Conservation (phyloP, 2,888 invertebrate genomes). For the Drosophila suboccidentalis region DNA sequence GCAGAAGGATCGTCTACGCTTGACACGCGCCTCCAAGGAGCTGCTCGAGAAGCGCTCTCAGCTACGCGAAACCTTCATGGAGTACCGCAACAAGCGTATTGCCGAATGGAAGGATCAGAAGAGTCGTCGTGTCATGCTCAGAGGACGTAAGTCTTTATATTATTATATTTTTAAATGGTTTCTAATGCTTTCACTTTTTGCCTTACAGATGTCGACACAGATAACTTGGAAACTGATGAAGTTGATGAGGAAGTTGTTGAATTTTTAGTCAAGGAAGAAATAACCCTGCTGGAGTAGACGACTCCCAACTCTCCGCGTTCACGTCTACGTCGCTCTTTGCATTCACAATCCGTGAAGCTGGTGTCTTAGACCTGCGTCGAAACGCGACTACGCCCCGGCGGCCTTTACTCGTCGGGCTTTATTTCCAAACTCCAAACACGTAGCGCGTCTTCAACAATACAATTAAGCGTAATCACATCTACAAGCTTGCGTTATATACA, state of each 20-base stretch:
- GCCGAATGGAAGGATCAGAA: slow-evolving; percentile 93
- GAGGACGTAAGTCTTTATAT: slow-evolving; percentile 91
- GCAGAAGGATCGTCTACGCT: slow-evolving; percentile 96
- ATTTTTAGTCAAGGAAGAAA: slow-evolving; percentile 99
- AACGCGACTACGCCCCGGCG: slow-evolving; percentile 39
- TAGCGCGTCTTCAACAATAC: slow-evolving; percentile 42
- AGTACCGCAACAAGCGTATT: slow-evolving; percentile 91
- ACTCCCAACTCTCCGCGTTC: slow-evolving; percentile 48
- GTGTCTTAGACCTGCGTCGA: slow-evolving; percentile 44
- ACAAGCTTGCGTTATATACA: slow-evolving; percentile 60
- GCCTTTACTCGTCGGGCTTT: slow-evolving; percentile 11
- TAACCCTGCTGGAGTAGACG: slow-evolving; percentile 90
- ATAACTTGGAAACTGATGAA: slow-evolving; percentile 95
- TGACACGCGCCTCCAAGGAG: slow-evolving; percentile 97
- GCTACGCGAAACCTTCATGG: slow-evolving; percentile 94
- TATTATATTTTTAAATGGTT: neutral
- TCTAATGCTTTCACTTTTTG: neutral
- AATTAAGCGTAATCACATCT: slow-evolving; percentile 42
- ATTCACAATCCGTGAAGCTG: slow-evolving; percentile 53
- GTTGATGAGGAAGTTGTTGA: slow-evolving; percentile 98
- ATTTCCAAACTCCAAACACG: slow-evolving; percentile 28
- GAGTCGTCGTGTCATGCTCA: slow-evolving; percentile 92
- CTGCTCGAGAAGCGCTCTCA: slow-evolving; percentile 95
- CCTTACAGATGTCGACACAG: slow-evolving; percentile 95
- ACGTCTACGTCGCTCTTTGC: slow-evolving; percentile 13